Conservation (phyloP, 2,888 invertebrate genomes). For the Tribolium freemani region DNA sequence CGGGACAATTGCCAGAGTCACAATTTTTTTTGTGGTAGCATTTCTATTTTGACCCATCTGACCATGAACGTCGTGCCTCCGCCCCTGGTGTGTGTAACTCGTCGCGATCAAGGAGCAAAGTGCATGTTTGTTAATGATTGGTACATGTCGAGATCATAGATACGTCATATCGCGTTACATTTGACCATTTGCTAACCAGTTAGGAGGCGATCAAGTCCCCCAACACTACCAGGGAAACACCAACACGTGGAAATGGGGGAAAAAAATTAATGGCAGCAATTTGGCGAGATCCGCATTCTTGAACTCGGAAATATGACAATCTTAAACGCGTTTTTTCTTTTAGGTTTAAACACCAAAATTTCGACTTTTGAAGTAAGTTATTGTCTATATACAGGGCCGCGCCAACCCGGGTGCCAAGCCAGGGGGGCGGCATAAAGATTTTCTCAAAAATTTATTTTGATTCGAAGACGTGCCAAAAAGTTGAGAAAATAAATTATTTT, state of each 20-base stretch:
- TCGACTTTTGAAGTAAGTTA: too few relatives aligned
- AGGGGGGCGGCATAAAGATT: too few relatives aligned
- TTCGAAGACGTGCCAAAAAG: too few relatives aligned
- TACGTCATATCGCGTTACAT: conserved; percentile 63
- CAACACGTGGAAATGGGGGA: conserved; percentile 5
- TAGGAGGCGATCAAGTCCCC: conserved; percentile 21
- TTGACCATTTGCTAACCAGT: conserved; percentile 48
- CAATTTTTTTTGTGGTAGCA: background rate
- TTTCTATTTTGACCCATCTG: background rate
- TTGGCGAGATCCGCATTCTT: conserved; percentile 32
- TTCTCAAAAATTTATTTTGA: too few relatives aligned
- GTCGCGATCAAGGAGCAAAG: conserved; percentile 34
- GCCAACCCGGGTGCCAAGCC: too few relatives aligned
- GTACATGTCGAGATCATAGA: conserved; percentile 61
- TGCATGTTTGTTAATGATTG: conserved; percentile 54
- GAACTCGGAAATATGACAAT: background rate
- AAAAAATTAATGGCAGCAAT: conserved; percentile 25
- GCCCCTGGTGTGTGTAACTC: conserved; percentile 29
- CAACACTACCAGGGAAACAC: background rate
- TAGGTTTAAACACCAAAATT: too few relatives aligned
- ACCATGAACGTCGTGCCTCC: conserved; percentile 23
- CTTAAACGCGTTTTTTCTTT: too few relatives aligned
- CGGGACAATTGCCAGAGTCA: too few relatives aligned
- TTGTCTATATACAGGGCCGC: too few relatives aligned
- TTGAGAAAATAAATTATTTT: too few relatives aligned